These are phyloP conservation scores for Gobiocypris rarus DNA, from an alignment of 2,113 vertebrate species.

Conservation along the genomic window DNA sequence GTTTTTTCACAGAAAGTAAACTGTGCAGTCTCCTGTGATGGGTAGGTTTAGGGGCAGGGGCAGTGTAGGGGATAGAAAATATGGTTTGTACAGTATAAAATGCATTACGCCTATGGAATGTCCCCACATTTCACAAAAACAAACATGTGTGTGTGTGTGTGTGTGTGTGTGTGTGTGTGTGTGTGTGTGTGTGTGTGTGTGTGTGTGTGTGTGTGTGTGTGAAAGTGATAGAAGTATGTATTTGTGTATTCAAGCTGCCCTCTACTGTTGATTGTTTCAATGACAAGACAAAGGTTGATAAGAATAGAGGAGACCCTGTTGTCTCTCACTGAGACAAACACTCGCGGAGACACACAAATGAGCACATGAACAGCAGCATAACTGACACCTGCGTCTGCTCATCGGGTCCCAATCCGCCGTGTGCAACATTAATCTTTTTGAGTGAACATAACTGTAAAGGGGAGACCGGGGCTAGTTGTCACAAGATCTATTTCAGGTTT, in stretches of 20 bases:
- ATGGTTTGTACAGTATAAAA: too few relatives aligned
- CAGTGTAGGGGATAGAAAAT: too few relatives aligned
- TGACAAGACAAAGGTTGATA: conserved; percentile 68
- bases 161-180: too few relatives aligned
- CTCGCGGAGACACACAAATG: neutral
- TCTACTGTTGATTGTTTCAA: conserved; percentile 77
- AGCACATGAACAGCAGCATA: neutral
- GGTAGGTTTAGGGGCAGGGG: too few relatives aligned
- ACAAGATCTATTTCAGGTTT: neutral
- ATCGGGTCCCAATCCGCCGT: neutral
- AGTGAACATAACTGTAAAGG: neutral
- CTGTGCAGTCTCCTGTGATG: too few relatives aligned
- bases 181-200: too few relatives aligned
- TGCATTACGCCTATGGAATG: too few relatives aligned
- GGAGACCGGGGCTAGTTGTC: neutral
- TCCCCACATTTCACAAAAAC: too few relatives aligned
- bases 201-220: conserved; percentile 62
- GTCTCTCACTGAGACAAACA: neutral
- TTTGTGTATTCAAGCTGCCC: conserved; percentile 82
- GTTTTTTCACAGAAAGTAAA: too few relatives aligned
- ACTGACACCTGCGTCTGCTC: neutral
- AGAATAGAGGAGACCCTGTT: conserved; percentile 59
- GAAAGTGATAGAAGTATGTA: conserved; percentile 57
- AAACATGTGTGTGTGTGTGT: too few relatives aligned
- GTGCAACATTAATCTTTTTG: neutral